These are phyloP conservation scores for Otus sunia DNA, from an alignment of 2,113 vertebrate genomes.

Conservation along the genomic window DNA sequence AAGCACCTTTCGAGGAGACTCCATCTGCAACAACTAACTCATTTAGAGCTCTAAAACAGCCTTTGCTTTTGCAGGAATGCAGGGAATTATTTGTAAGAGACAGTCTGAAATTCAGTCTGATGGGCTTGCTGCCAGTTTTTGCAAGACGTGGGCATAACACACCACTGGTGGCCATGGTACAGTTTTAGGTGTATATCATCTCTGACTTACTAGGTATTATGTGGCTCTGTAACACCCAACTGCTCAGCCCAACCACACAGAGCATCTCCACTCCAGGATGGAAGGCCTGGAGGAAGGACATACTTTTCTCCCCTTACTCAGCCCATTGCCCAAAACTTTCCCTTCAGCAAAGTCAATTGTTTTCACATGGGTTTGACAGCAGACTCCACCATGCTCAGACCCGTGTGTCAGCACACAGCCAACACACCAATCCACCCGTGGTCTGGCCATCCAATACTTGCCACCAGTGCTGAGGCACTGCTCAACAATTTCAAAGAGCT, in stretches of 20 bases:
- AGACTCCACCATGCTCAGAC: not conserved
- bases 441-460: not conserved
- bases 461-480: not conserved
- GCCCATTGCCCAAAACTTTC: not conserved
- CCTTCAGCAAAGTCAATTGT: not conserved
- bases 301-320: not conserved
- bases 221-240: not conserved
- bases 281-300: not conserved
- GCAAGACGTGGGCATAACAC: rapidly evolving
- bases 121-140: not conserved
- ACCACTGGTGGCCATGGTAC: not conserved
- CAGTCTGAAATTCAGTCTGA: not conserved
- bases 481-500: not conserved
- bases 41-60: not conserved
- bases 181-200: not conserved
- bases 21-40: not conserved
- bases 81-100: not conserved
- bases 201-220: not conserved
- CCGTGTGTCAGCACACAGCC: rapidly evolving
- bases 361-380: not conserved
- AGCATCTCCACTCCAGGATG: not conserved
- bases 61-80: not conserved
- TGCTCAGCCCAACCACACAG: not conserved
- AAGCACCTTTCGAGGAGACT: not conserved
- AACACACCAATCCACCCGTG: not conserved